phyloP scores from a whole-genome alignment of 2,797 vertebrate species.

The Podargus strigoides region DNA sequence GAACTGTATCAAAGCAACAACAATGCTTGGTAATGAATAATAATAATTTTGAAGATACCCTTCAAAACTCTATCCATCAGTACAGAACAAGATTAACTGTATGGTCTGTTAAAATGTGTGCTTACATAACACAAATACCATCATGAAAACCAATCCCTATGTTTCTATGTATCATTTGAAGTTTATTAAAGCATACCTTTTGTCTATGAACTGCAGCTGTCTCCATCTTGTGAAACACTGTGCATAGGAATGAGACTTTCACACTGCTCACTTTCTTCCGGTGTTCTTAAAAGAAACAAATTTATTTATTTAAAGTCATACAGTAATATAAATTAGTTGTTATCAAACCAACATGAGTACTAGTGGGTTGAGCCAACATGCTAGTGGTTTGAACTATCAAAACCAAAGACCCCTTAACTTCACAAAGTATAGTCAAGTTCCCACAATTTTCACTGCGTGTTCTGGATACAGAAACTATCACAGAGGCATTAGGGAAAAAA shows the following conservation, averaged over 20 bases:
- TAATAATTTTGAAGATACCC: background rate
- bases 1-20: background rate
- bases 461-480: background rate
- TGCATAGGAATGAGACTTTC: conserved; percentile 94
- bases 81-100: background rate
- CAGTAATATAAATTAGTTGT: background rate
- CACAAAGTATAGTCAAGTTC: background rate
- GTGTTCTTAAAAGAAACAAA: conserved; percentile 70
- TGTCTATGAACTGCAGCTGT: conserved; percentile 78
- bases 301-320: background rate
- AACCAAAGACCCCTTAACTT: background rate
- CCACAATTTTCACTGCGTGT: background rate
- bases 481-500: background rate
- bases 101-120: background rate
- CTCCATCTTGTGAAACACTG: conserved; percentile 78
- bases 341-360: background rate
- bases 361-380: too few species aligned
- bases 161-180: background rate
- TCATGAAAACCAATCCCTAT: background rate
- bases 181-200: background rate
- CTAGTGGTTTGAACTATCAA: background rate
- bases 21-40: background rate
- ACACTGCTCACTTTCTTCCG: conserved; percentile 89
- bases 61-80: background rate
- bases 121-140: background rate